Percentiles rank a stretch among this genome's conserved stretches.
These are phyloP conservation scores for Drosophila nr. perissopoda DNA, from an alignment of 2,888 invertebrate species.

Conservation along the genomic window DNA sequence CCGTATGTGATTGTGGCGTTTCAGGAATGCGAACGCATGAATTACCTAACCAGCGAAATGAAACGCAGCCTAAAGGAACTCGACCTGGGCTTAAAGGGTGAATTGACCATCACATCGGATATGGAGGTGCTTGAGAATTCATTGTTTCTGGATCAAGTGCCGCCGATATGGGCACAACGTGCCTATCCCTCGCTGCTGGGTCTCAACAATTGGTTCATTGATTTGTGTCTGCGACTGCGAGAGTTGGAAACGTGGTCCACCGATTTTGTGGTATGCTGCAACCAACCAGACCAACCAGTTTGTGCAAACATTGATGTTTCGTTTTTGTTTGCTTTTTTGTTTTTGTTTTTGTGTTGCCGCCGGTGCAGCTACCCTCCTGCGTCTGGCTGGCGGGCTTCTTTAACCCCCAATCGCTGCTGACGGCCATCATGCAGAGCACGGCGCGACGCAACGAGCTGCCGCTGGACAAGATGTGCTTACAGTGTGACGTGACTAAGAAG, in stretches of 20 bases:
- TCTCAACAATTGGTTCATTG: slow-evolving; percentile 96
- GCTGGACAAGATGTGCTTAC: slow-evolving; percentile 97
- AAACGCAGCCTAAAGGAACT: slow-evolving; percentile 95
- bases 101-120: slow-evolving; percentile 97
- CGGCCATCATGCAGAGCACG: slow-evolving; percentile 99
- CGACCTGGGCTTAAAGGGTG: slow-evolving; percentile 97
- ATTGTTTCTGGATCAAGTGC: slow-evolving; percentile 96
- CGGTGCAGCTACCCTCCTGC: slow-evolving; percentile 91
- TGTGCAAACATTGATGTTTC: slow-evolving; percentile 20
- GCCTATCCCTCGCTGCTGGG: slow-evolving; percentile 97
- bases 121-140: slow-evolving; percentile 98
- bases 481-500: slow-evolving; percentile 98
- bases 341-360: slow-evolving; percentile 7
- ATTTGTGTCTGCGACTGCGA: slow-evolving; percentile 93
- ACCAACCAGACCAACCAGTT: slow-evolving; percentile 43
- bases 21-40: slow-evolving; percentile 98
- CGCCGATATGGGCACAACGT: slow-evolving; percentile 93
- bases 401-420: slow-evolving; percentile 97
- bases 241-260: slow-evolving; percentile 96
- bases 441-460: slow-evolving; percentile 96
- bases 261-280: slow-evolving; percentile 92
- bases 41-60: slow-evolving; percentile 95
- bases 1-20: slow-evolving; percentile 98
- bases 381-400: slow-evolving; percentile 99
- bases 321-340: not conserved